Base-by-base conservation (phyloP, 92 coral and sea anemone species). In the Pocillopora grandis region DNA sequence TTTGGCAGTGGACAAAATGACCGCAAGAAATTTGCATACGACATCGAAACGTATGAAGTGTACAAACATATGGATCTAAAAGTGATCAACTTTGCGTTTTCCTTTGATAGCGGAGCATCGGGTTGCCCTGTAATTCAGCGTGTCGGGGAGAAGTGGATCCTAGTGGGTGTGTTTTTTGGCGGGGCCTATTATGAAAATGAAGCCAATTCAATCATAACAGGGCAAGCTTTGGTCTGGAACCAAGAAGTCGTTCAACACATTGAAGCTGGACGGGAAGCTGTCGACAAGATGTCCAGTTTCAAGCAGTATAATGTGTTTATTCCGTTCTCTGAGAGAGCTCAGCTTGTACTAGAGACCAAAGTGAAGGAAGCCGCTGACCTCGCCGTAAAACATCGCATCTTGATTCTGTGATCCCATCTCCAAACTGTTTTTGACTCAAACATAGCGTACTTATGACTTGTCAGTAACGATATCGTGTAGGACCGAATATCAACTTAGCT, bases 61-160 rank as follows among this genome's bases (percentile, higher is more conserved):
- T 92, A 92, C 80, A 88, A 86, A 80, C 71, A 89, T 67, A 81
- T 84, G 57, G 87, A 92, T 57, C 72, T 75, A 19, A 74, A 87
- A 75, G 82, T 94, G 66, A 73, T 82, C 12, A 87, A 94, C 59
- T 88, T 94, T 64, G 76, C 90, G 13, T 84, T 79, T 35, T 89
- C 92, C 11, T 74, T 92, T 58, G 91, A 88, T 20, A 86, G 91
- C 35, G 90, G 86, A 5, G 93, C 90, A 15, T 89, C 95, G 1
- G 98, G 98, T 23, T 91, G 95, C 52, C 98, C 98, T n/a, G 87
- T 94, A 6, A 63, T 91, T 18, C 92, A 85, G 74, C 89, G 63
- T 56, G 85, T 82, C 56, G 88, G 86, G 8, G 87, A 78, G 6
- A 78, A 87, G 78, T 92, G 90, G 85, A 35, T 77, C 36, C 62